Evolutionary conservation across 2,888 invertebrate genomes (phyloP), one percentile per base, ranked within the genome.

Genomic region (Tineola bisselliella): DNA sequence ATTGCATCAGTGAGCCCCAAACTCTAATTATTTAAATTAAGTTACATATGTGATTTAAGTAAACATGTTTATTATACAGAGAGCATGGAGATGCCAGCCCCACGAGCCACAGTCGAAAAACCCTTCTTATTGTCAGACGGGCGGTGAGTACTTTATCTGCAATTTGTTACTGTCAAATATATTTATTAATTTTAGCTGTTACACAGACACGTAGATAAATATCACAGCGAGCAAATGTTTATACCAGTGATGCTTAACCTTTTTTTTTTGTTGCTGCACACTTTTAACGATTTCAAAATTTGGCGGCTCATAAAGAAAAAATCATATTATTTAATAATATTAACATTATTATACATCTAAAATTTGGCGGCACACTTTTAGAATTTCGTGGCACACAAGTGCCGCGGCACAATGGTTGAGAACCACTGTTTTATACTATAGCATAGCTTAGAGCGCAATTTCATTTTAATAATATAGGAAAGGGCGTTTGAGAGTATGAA

Each of bases 71-170:
- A 70, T 64, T 72, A 68, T 69, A 38, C 74, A 83, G 83, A 82
- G 65, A 78, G 70, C 63, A 63, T 70, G 15, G 81, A 81, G 64
- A 68, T 73, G 0, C 88, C 90, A 1, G 89, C 92, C 15, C 93
- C 95, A 1, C 90, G 90, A 63, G 93, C 91, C 0, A 82, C 89
- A 0, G 91, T 92, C 8, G 93, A 94, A 69, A 95, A 95, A 70
- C 94, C 93, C n/a, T 95, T 95, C 73, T 86, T 96, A 38, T 88
- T 96, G 60, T 94, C 94, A 68, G 94, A 95, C 67, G 96, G 96
- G 59, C 89, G 84, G 88, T 87, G 64, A 79, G 73, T 65, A 61
- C 61, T 44, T 43, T 8, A 43, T 43, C 43, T 43, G 13, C 18
- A 10, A 44, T 44, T 13, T 48, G 48, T 6, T 48, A 48, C 48